phyloP scores from a whole-genome alignment of 2,797 vertebrate genomes.

The Alcedo atthis region DNA sequence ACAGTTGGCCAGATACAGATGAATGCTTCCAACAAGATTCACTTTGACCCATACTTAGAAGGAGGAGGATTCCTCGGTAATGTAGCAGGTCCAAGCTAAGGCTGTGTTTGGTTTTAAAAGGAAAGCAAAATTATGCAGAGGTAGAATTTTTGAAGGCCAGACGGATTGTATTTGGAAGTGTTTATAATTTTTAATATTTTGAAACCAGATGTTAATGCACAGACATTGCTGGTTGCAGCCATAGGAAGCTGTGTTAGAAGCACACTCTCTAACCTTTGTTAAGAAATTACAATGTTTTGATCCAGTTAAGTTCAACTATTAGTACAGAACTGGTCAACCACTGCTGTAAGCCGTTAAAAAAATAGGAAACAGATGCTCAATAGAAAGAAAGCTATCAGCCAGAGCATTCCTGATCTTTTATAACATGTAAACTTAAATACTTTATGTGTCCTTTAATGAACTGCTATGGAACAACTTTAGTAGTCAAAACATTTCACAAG shows the following conservation, averaged over 20 bases:
- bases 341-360: slow-evolving; percentile 73
- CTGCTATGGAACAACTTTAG: slow-evolving; percentile 79
- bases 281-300: slow-evolving; percentile 79
- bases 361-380: slow-evolving; percentile 82
- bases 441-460: slow-evolving; percentile 82
- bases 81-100: slow-evolving; percentile 40
- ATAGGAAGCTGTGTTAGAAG: slow-evolving; percentile 76
- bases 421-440: slow-evolving; percentile 83
- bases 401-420: slow-evolving; percentile 81
- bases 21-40: not conserved
- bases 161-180: slow-evolving; percentile 77
- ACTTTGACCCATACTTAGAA: slow-evolving; percentile 16
- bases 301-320: slow-evolving; percentile 79
- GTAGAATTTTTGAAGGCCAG: slow-evolving; percentile 68
- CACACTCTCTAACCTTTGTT: slow-evolving; percentile 76
- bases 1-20: not conserved
- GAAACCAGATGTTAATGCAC: slow-evolving; percentile 79
- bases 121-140: slow-evolving; percentile 74
- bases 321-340: slow-evolving; percentile 75
- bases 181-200: slow-evolving; percentile 83
- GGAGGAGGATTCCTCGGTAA: slow-evolving; percentile 35
- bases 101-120: slow-evolving; percentile 62
- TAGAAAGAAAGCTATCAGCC: slow-evolving; percentile 74
- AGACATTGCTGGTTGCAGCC: slow-evolving; percentile 68
- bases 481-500: slow-evolving; percentile 82